phyloP scores from a whole-genome alignment of 2,888 invertebrate species.

The Nesidiocoris tenuis region DNA sequence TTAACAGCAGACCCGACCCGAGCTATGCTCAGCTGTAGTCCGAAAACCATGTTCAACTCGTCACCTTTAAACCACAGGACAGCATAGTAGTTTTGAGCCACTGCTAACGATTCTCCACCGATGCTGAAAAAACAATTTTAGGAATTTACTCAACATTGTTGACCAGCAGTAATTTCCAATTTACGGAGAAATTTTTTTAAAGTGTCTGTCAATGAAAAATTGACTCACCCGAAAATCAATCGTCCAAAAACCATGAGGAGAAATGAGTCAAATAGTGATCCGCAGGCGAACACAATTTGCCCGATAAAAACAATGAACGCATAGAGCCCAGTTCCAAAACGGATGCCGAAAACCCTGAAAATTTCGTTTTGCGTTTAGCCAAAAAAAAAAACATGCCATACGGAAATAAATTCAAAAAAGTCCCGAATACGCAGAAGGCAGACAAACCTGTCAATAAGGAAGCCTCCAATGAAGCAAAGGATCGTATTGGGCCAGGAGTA shows the following conservation, averaged over 20 bases:
- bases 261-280: conserved; percentile 73
- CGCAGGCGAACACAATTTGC: conserved; percentile 83
- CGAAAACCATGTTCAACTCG: conserved; percentile 97
- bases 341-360: conserved; percentile 85
- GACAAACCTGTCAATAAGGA: conserved; percentile 80
- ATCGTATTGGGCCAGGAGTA: conserved; percentile 98
- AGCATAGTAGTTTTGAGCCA: conserved; percentile 96
- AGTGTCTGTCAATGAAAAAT: no score
- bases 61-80: conserved; percentile 97
- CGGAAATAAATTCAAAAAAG: conserved; percentile 61
- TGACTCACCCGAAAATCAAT: conserved; percentile 87
- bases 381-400: neutral
- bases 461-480: conserved; percentile 93
- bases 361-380: no score
- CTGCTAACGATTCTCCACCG: conserved; percentile 93
- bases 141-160: no score
- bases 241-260: conserved; percentile 90
- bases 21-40: conserved; percentile 90
- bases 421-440: conserved; percentile 80
- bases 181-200: no score
- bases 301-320: conserved; percentile 83
- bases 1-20: conserved; percentile 94
- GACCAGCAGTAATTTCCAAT: no score
- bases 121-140: conserved; percentile 65
- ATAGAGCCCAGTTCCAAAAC: conserved; percentile 88